A percentile compares a stretch with the other conserved stretches of the same genome.
These are phyloP conservation scores for Cygnus buccinator DNA, from an alignment of 2,113 vertebrate genomes.

Conservation along the genomic window DNA sequence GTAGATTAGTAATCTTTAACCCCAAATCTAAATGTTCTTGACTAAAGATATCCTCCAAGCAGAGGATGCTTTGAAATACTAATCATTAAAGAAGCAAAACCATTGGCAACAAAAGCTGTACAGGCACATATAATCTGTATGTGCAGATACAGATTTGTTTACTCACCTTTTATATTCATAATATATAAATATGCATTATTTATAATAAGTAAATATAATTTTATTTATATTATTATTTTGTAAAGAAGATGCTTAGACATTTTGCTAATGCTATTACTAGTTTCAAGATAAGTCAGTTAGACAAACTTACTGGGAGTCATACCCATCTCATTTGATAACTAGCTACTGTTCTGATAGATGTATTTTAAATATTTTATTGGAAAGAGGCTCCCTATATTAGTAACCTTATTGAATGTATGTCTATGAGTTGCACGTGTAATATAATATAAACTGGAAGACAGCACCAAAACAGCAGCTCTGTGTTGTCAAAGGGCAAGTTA, in stretches of 20 bases:
- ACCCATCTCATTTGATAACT: neutral
- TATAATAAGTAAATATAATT: neutral
- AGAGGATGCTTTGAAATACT: conserved; percentile 8
- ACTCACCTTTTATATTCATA: neutral
- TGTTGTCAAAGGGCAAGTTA: conserved; percentile 16
- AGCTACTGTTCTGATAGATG: neutral
- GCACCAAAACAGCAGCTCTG: neutral
- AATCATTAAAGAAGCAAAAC: conserved; percentile 3
- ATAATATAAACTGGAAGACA: neutral
- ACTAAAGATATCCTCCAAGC: neutral
- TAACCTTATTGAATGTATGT: neutral
- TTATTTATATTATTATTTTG: neutral
- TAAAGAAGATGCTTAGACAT: neutral
- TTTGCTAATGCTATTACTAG: neutral
- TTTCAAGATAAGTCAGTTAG: neutral
- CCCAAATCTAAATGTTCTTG: neutral
- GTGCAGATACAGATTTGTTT: neutral
- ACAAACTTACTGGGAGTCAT: neutral
- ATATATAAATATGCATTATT: neutral
- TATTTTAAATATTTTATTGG: neutral
- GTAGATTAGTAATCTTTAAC: conserved; percentile 6
- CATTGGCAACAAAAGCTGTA: neutral
- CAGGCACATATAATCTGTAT: neutral
- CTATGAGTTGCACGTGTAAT: neutral
- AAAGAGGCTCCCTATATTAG: neutral